phyloP scores from a whole-genome alignment of 2,888 invertebrate species.

The Agrilus cyanescens region DNA sequence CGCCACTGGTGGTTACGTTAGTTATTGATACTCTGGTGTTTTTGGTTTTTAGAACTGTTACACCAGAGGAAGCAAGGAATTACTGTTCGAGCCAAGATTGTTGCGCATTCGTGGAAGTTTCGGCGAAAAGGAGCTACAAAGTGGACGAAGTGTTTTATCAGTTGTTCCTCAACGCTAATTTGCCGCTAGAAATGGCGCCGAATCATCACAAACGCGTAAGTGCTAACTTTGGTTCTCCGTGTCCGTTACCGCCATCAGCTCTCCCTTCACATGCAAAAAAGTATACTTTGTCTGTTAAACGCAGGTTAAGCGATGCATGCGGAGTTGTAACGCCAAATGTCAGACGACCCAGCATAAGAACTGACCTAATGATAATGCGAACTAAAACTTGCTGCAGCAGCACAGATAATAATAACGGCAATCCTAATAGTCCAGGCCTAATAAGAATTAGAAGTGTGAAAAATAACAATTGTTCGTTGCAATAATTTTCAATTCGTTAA shows the following conservation, averaged over 20 bases:
- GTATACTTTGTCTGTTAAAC: slow-evolving; percentile 69
- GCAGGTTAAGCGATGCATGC: slow-evolving; percentile 74
- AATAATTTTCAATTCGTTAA: slow-evolving; percentile 14
- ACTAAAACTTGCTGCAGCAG: slow-evolving; percentile 67
- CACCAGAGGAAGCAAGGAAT: slow-evolving; percentile 63
- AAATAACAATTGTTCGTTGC: slow-evolving; percentile 24
- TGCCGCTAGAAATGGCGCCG: slow-evolving; percentile 82
- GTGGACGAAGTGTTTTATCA: slow-evolving; percentile 79
- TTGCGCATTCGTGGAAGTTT: slow-evolving; percentile 72
- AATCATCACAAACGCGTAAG: slow-evolving; percentile 74
- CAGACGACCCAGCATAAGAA: slow-evolving; percentile 74
- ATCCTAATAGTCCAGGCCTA: slow-evolving; percentile 29
- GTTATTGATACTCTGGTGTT: too few relatives aligned
- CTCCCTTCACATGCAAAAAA: slow-evolving; percentile 54
- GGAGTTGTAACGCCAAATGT: slow-evolving; percentile 84
- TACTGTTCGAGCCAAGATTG: slow-evolving; percentile 67
- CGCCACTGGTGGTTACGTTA: too few relatives aligned
- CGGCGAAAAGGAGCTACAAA: slow-evolving; percentile 68
- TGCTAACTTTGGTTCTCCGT: slow-evolving; percentile 64
- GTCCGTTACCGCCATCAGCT: slow-evolving; percentile 58
- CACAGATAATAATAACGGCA: slow-evolving; percentile 47
- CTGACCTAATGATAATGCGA: slow-evolving; percentile 79
- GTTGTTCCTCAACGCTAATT: slow-evolving; percentile 68
- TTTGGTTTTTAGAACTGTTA: slow-evolving; percentile 50
- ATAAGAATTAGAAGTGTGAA: slow-evolving; percentile 24